Base-by-base conservation (phyloP, 2,888 invertebrate species). In the Oscheius sp. region DNA sequence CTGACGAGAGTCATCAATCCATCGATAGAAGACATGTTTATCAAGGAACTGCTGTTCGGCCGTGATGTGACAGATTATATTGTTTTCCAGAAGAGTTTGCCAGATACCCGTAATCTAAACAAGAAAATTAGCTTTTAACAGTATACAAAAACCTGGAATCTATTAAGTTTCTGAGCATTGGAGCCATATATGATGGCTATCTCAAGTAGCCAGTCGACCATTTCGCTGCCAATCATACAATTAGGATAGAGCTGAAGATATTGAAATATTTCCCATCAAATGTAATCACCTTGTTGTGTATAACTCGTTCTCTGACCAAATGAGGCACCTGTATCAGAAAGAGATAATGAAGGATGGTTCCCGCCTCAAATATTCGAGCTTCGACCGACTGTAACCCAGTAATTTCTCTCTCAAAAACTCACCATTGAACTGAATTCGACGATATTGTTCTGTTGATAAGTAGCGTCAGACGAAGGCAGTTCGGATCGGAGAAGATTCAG, bases 1-100 rank as follows among this genome's bases (percentile, higher is more conserved):
- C 30, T 49, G 45, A 8, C 62, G 50, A 20, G 24, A 67, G 17
- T 67, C 62, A 28, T 14, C 44, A 14, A 66, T 90, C 89, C 93
- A 93, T 69, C 92, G 91, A 88, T 93, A 93, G 82, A 92, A 90
- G 85, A 92, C 90, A 87, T 91, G 91, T 88, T 92, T 92, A 89
- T 93, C 93, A 87, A 91, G 91, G 88, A 93, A 93, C 57, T 91
- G 91, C 84, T 92, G 91, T 84, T 92, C 92, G 78, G 91, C 90
- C 79, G 91, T 91, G 68, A 92, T 92, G 86, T 92, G 92, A 61
- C 90, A 89, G 74, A 93, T 89, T 71, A 92, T 90, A 51, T 92
- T 92, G 87, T 92, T 92, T 86, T 93, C 93, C 44, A 93, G 88
- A 63, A 93, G 87, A 0, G 91, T 91, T 86, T 93, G 93, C 92